phyloP scores from a whole-genome alignment of 2,888 invertebrate species.

The Conomelus anceps region DNA sequence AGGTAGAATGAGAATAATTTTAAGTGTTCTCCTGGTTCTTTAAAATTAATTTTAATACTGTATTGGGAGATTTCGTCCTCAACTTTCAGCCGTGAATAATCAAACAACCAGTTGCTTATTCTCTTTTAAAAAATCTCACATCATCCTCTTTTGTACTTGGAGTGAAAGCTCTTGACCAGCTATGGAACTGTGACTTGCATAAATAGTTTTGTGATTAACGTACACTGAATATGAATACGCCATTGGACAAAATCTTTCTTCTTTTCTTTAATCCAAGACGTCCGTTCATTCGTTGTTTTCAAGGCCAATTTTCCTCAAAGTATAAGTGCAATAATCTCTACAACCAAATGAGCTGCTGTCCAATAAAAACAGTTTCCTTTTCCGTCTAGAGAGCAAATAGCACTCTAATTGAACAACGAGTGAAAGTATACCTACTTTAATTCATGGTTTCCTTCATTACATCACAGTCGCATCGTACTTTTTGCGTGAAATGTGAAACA shows the following conservation, averaged over 20 bases:
- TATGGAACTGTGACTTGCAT: background rate
- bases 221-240: too few species aligned
- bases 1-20: too few species aligned
- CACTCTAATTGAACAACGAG: background rate
- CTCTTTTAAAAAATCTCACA: too few species aligned
- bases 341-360: background rate
- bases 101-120: too few species aligned
- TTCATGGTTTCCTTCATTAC: background rate
- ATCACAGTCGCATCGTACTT: background rate
- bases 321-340: background rate
- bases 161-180: background rate
- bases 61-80: too few species aligned
- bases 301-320: background rate
- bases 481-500: background rate
- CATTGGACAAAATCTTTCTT: background rate
- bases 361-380: background rate
- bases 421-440: background rate
- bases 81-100: too few species aligned
- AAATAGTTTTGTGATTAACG: background rate
- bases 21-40: too few species aligned
- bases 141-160: background rate
- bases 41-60: too few species aligned
- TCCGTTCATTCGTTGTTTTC: background rate
- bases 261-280: background rate
- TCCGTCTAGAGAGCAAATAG: background rate